Base-by-base conservation (phyloP, 2,888 invertebrate species). In the Melikaiella ostensackeni region DNA sequence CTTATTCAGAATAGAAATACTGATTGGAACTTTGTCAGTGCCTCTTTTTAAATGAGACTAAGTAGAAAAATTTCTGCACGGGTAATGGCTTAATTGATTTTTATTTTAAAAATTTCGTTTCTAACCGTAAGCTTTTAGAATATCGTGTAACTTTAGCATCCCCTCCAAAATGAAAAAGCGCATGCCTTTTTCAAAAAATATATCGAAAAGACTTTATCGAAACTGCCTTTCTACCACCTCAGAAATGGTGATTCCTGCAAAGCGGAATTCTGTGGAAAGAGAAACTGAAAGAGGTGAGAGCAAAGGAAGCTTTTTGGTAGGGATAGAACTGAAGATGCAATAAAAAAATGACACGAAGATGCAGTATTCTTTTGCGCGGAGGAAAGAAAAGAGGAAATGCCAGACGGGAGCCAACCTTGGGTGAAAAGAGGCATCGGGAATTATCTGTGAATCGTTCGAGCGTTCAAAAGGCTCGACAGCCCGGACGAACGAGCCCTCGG, bases 391-490 rank as follows among this genome's bases (percentile, higher is more conserved):
- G 78, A 74, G 78, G 77, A 78, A 78, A 76, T 77, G 74, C 64
- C 77, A 80, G 77, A 78, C 79, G 66, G 76, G 78, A 78, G 79
- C 76, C 70, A 81, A 80, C 79, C 82, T 73, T 80, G 77, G 84
- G 83, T 85, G 85, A 88, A 88, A 86, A 87, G 86, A 86, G 86
- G 87, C 85, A 87, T 87, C 84, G 87, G 85, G 87, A 89, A 88
- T 88, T 88, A 90, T 89, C 86, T 85, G 86, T 84, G 87, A 89
- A 88, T 89, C 87, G 87, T 89, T 90, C 84, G 84, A 85, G 86
- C 86, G 84, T 86, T 89, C 86, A 89, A 88, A 89, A 87, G 88
- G 80, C 87, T 87, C 85, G 86, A 81, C 84, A 86, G 85, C 82
- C 82, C 84, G 87, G 81, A 86, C 84, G 85, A 86, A 83, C 81